Base-by-base conservation (phyloP, 2,888 invertebrate genomes). In the Hipparchia semele region DNA sequence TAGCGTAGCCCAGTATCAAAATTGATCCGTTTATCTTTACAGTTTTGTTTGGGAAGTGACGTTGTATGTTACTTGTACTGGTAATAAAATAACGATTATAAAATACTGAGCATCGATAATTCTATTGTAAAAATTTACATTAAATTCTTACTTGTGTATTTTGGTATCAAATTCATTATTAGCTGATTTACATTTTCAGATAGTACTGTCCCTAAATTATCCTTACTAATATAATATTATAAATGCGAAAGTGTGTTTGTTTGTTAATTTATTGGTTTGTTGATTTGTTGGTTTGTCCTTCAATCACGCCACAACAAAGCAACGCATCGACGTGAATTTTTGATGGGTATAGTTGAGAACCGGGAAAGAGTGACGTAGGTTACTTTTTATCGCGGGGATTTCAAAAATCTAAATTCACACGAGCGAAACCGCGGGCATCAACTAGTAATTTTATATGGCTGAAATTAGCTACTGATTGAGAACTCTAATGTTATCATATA, bases 1-100 rank as follows among this genome's bases (percentile, higher is more conserved):
- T 79, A 82, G 75, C 78, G 71, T 76, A 73, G 73, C 72, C 68
- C 77, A 75, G 76, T 83, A 82, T 83, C 81, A 81, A 82, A 75
- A 76, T 74, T 62, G 72, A 78, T 75, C 73, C 70, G 54, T 76
- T 78, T 81, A 82, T 83, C 83, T 81, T 78, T 82, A 81, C 75
- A 65, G 75, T 75, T 75, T 62, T 39, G 71, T 65, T 72, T 13
- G 67, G 72, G 76, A 74, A 76, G 67, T 77, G 71, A 77, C 77
- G 76, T 75, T 8, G n/a, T 4, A 12, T 65, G 7, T 53, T 51
- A 5, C 8, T 58, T 67, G n/a, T 54, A 59, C 13, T 64, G 12
- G 53, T 39, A 13, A 70, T 74, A 72, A 39, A 39, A 39, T 39
- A 70, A 67, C 46, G 73, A 64, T 72, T 72, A 72, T 70, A 46